Conservation (phyloP, 2,888 invertebrate species). For the Noctua janthe region DNA sequence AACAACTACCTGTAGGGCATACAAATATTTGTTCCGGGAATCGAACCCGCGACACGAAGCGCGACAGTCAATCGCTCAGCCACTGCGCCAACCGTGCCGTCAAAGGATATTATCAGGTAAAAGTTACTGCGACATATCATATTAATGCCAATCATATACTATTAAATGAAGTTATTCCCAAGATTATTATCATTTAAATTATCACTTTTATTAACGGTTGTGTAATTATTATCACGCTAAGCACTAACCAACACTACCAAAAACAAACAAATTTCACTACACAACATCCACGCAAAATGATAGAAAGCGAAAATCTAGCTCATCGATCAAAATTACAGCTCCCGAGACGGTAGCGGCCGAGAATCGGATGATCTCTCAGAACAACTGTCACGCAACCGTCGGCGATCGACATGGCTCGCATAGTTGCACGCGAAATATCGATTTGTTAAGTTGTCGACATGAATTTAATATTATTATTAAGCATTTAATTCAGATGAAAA, state of each 20-base stretch:
- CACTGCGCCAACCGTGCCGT: neutral
- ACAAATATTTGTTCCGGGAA: too few species aligned
- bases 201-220: neutral
- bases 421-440: slow-evolving; percentile 60
- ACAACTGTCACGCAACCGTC: slow-evolving; percentile 55
- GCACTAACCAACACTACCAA: neutral
- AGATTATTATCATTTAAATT: too few species aligned
- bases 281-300: slow-evolving; percentile 21
- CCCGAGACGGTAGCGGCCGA: slow-evolving; percentile 40
- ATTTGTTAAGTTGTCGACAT: slow-evolving; percentile 46
- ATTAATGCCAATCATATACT: neutral
- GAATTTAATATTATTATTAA: neutral
- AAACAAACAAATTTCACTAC: slow-evolving; percentile 44
- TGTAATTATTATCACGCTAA: neutral
- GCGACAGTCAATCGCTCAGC: too few species aligned
- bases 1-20: too few species aligned
- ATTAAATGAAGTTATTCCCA: too few species aligned
- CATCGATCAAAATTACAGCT: slow-evolving; percentile 52
- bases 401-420: slow-evolving; percentile 46
- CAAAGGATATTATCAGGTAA: too few species aligned
- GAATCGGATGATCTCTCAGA: slow-evolving; percentile 58
- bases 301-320: slow-evolving; percentile 61
- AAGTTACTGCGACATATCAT: neutral
- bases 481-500: too few species aligned
- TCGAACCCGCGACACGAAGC: too few species aligned